These are phyloP conservation scores for Torymus texanus DNA, from an alignment of 2,888 invertebrate genomes.

Conservation along the genomic window DNA sequence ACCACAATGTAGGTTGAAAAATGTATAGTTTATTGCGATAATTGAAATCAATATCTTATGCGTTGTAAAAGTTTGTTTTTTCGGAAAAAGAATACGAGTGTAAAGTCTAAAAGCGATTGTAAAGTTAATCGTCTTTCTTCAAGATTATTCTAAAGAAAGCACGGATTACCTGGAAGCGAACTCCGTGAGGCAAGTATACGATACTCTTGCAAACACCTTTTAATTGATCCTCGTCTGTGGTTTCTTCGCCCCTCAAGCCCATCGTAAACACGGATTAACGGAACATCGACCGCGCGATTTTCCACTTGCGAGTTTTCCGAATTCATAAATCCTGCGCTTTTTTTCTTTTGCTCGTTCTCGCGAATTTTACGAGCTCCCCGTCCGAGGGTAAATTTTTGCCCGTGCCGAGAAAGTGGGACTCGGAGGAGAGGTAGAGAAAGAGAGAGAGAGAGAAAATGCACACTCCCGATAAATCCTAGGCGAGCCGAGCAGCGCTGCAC, in stretches of 20 bases:
- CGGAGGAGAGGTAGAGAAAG: background rate
- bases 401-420: constrained; percentile 33
- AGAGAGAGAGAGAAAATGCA: background rate
- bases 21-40: no score
- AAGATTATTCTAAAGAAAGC: background rate
- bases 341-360: background rate
- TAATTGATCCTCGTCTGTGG: no score
- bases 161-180: background rate
- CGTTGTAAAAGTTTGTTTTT: no score
- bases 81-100: no score
- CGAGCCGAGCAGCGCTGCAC: background rate
- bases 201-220: no score
- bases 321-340: constrained; percentile 25
- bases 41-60: no score
- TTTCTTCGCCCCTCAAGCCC: background rate
- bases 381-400: constrained; percentile 19
- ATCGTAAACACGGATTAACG: constrained; percentile 21
- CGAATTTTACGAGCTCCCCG: constrained; percentile 11
- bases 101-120: background rate
- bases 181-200: background rate
- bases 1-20: no score
- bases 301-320: constrained; percentile 38
- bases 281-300: constrained; percentile 18
- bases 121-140: background rate
- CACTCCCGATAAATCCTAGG: constrained; percentile 38